Base-by-base conservation (phyloP, 2,888 invertebrate genomes). In the Drosophila stalkeri region DNA sequence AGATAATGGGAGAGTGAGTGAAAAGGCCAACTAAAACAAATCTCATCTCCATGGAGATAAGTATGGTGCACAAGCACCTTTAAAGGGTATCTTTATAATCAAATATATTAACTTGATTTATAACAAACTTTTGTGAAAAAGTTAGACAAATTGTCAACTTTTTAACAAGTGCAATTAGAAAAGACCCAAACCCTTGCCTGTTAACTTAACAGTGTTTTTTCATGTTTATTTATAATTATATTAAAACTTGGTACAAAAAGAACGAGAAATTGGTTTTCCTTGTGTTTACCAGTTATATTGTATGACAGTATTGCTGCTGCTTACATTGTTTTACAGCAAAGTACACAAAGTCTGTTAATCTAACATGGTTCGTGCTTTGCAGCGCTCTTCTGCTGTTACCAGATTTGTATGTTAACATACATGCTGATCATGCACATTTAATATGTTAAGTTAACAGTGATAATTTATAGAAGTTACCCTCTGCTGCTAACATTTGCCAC, bases 131-230 rank as follows among this genome's bases (percentile, higher is more conserved):
- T 47, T 41, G 18, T n/a, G 7, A 3, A 14, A 35, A 41, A 41
- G 33, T 27, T 41, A 35, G n/a, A 47, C 27, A 35, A 56, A 68
- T 41, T 56, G 27, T 47, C 41, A 47, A 68, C 41, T 56, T 68
- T 56, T 1, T 27, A 56, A 47, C 68, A 66, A 66, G 66, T 66
- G 52, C 46, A 67, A 67, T 67, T 55, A 47, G 23, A 12, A 23
- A 33, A 35, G 46, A 18, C 3, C 23, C n/a, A 2, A 14, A 46
- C 46, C 12, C 47, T 60, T 9, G 9, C 20, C 27, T 49, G 47
- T 39, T 39, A 49, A 11, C 27, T 14, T 49, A 44, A 43, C 56
- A 57, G 56, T 1, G 39, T n/a, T 44, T 27, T 31, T 20, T 20
- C 44, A 44, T 56, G 56, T 27, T 33, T 35, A 33, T 51, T 51